phyloP scores from a whole-genome alignment of 53 echinoderm and acorn worm genomes.

The Echinarachnius parma region DNA sequence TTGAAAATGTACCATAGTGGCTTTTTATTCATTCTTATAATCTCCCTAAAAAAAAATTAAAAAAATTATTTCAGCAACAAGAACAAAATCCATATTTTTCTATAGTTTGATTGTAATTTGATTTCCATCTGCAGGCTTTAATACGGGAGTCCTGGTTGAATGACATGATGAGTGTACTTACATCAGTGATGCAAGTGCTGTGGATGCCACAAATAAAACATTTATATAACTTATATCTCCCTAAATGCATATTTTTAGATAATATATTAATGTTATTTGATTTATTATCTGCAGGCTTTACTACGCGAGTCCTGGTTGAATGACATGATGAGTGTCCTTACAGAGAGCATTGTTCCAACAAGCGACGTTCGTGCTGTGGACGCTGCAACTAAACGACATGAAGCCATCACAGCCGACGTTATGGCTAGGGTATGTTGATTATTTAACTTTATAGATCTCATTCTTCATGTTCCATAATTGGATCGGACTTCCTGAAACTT shows the following conservation, averaged over 20 bases:
- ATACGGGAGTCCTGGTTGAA: slow-evolving; percentile 88
- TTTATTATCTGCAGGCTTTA: slow-evolving; percentile 52
- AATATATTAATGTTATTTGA: no score
- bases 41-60: no score
- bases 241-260: no score
- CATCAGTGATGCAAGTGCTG: slow-evolving; percentile 66
- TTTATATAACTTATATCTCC: no score
- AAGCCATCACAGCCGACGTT: slow-evolving; percentile 96
- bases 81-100: no score
- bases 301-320: slow-evolving; percentile 88
- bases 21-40: no score
- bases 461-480: no score
- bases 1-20: no score
- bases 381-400: slow-evolving; percentile 93
- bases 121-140: slow-evolving; percentile 53
- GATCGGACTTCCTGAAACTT: no score
- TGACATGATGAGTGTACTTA: slow-evolving; percentile 87
- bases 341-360: slow-evolving; percentile 70
- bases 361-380: slow-evolving; percentile 79
- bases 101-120: no score
- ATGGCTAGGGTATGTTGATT: slow-evolving; percentile 72
- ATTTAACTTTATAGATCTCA: no score
- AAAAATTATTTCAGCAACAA: no score
- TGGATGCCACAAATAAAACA: slow-evolving; percentile 92
- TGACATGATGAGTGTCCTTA: slow-evolving; percentile 87